Evolutionary conservation across 37 sponge, comb jelly and placozoan genomes (phyloP), one percentile per base, ranked within the genome.

Genomic region (Geodia barretti): DNA sequence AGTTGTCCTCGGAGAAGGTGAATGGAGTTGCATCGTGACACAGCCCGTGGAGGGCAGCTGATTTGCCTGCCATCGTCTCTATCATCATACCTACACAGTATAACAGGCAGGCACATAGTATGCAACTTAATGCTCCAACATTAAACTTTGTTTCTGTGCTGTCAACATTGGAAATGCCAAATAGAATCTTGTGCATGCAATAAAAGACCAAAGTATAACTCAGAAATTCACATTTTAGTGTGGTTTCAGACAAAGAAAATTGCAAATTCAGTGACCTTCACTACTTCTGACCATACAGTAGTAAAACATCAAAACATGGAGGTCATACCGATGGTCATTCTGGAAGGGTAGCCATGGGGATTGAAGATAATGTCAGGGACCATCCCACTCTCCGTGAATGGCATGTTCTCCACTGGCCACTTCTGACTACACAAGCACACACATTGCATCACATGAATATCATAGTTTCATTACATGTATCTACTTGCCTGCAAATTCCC

Each of bases 351-450:
- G 17, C 99, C 99, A 72, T 98, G 99, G 47, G 99, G 99, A 67
- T 98, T 98, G 73, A 98, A 98, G 14, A 98, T 83, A 67, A 98
- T 98, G 70, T 98, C 99, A 72, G 99, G 99, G 8, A 94, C 91
- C 85, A 98, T 91, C 23, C 99, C 99, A 20, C 91, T 87, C 75
- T 98, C 99, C 0, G 97, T 78, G 79, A 98, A 98, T 26, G 99
- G 99, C 89, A 98, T 88, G 81, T 94, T 90, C 80, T 95, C 97
- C n/a, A 75, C 70, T 4, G 97, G 97, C 97, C 97, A 98, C 75
- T 81, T 76, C 79, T 87, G 88, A 76, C 95, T 95, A 34, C 3
- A n/a, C n/a, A n/a, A n/a, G n/a, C n/a, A n/a, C n/a, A n/a, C n/a
- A n/a, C n/a, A n/a, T n/a, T n/a, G n/a, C n/a, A n/a, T n/a, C n/a